These are phyloP conservation scores for Arremon brunneinucha DNA, from an alignment of 2,797 vertebrate genomes.

Conservation along the genomic window DNA sequence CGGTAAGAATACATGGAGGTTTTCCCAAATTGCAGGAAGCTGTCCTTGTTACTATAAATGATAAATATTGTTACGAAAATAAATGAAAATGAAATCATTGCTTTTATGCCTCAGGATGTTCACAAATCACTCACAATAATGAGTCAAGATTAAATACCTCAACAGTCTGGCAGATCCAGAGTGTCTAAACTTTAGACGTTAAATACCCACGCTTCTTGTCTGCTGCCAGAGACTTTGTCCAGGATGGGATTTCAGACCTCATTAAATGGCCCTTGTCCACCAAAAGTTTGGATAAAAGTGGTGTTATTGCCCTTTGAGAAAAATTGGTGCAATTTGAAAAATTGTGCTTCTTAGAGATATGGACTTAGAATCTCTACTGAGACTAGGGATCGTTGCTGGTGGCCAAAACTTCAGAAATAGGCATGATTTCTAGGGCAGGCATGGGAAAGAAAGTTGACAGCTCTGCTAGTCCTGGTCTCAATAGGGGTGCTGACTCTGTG, in stretches of 20 bases:
- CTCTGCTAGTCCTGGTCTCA: not conserved
- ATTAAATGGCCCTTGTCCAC: not conserved
- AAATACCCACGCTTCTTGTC: not conserved
- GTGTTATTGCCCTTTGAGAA: not conserved
- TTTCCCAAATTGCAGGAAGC: slow-evolving; percentile 14
- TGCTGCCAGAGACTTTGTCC: not conserved
- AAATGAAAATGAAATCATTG: not conserved
- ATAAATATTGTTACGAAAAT: slow-evolving; percentile 32
- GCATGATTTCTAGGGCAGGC: not conserved
- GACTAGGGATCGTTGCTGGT: not conserved
- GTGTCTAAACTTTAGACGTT: not conserved
- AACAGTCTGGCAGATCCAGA: not conserved
- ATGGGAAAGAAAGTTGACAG: not conserved
- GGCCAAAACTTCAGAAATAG: not conserved
- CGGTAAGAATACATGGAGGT: slow-evolving; percentile 15
- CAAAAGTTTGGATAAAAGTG: not conserved
- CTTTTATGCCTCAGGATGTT: not conserved
- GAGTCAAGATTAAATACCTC: not conserved
- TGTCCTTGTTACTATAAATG: not conserved
- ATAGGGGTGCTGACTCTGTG: not conserved
- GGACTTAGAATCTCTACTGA: rapidly evolving
- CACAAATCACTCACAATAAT: not conserved
- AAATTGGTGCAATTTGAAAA: not conserved
- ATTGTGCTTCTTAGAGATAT: not conserved
- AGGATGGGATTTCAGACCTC: not conserved